Base-by-base conservation (phyloP, 2,113 vertebrate genomes). In the Gambusia affinis region DNA sequence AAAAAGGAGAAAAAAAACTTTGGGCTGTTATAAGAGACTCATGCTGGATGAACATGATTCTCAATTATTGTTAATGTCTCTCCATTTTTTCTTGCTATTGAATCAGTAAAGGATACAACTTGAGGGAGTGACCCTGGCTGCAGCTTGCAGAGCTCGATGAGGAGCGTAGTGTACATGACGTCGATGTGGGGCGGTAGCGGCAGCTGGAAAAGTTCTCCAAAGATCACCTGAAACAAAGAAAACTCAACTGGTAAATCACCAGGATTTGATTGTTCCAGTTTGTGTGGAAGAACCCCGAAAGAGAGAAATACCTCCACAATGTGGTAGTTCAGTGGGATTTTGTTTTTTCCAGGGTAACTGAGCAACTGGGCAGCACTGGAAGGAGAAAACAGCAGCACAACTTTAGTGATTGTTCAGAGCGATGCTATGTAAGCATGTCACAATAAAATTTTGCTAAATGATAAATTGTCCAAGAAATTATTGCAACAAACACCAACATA, bases 111-210 rank as follows among this genome's bases (percentile, higher is more conserved):
- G 96, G 98, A 99, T 99, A 99, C 98, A 12, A 99, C 98, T 95
- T 99, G 98, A 1, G 98, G 98, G 72, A 99, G 90, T 3, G 98
- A 99, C 4, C 98, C 98, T 0, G 98, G 98, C 84, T 99, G 98
- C 82, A 99, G 96, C 70, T 98, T 99, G 90, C 98, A 99, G 44
- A 99, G 95, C 75, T 99, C 98, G 51, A 99, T 99, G n/a, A 99
- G 95, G 72, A 99, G 95, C 0, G 98, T 96, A 4, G 97, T 99
- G 81, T 99, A 99, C 97, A 97, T 96, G 73, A 99, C 97, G 44
- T 99, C 97, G 1, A 98, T 95, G 87, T 99, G 96, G 19, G 97
- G 97, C 0, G 98, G 95, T 37, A 82, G 42, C 0, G 98, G 98
- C 83, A 99, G 94, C 1, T 97, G 97, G 88, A 99, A 98, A 5